A percentile compares a stretch with the other conserved stretches of the same genome.
Evolutionary conservation across 2,113 vertebrate species (phyloP).

Genomic region (Peromyscus polionotus): DNA sequence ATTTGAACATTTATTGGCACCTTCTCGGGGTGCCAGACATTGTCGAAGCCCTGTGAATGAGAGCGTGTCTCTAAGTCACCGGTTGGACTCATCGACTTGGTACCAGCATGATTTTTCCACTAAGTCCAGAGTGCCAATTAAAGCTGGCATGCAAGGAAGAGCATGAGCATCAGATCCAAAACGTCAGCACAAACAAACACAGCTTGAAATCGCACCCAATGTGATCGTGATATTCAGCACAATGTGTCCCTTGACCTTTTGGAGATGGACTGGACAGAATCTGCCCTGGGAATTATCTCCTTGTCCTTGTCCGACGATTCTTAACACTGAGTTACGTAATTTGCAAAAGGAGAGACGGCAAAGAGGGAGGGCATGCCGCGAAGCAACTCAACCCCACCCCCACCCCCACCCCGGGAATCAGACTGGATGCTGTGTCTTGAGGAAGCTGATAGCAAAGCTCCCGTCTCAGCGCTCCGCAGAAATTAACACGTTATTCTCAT

Average conservation of each 20-base stretch:
- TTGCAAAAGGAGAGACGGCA: not conserved
- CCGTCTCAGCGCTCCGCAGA: not conserved
- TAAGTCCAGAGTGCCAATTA: conserved; percentile 6
- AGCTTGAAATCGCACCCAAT: conserved; percentile 61
- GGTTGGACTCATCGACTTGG: not conserved
- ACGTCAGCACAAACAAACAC: not conserved
- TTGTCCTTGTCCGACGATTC: not conserved
- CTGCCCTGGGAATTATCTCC: conserved; percentile 46
- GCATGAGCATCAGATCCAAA: not conserved
- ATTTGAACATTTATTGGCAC: not conserved
- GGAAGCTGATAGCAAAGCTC: not conserved
- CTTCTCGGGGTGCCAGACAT: conserved; percentile 5
- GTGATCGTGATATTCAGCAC: not conserved
- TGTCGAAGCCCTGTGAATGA: not conserved
- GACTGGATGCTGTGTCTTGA: not conserved
- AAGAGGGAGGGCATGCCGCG: no score
- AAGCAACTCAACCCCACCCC: not conserved
- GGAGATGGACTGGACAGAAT: conserved; percentile 36
- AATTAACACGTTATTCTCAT: not conserved
- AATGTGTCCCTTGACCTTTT: conserved; percentile 56
- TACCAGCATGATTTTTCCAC: not conserved
- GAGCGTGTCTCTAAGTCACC: not conserved
- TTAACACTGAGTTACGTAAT: not conserved
- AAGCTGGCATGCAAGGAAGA: not conserved
- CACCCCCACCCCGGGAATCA: not conserved